These are phyloP conservation scores for Ceratina australensis DNA, from an alignment of 1,140 invertebrate genomes.

Conservation along the genomic window DNA sequence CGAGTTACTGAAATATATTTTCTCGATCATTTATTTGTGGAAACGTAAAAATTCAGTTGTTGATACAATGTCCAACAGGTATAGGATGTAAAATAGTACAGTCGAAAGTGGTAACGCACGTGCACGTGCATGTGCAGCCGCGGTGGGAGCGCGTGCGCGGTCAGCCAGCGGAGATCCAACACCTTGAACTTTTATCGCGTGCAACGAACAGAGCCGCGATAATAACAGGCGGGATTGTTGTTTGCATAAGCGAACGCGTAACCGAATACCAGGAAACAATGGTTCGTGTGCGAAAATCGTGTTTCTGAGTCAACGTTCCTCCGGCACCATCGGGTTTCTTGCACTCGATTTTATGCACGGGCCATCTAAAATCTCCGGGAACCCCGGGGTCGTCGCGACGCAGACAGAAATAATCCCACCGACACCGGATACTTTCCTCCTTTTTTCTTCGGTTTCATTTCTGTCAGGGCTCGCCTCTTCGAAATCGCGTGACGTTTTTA, in stretches of 20 bases:
- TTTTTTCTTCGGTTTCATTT: not conserved
- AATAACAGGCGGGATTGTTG: conserved; percentile 44
- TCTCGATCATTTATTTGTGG: too few relatives aligned
- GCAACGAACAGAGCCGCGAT: conserved; percentile 40
- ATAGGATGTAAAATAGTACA: not conserved
- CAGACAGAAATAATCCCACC: conserved; percentile 32
- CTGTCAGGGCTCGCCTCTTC: not conserved
- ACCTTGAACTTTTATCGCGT: conserved; percentile 57
- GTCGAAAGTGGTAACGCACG: too few relatives aligned
- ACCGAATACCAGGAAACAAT: conserved; percentile 50
- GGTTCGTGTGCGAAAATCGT: conserved; percentile 42
- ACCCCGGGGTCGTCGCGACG: too few relatives aligned
- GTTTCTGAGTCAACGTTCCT: conserved; percentile 46
- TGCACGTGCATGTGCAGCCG: too few relatives aligned
- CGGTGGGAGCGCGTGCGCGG: not conserved
- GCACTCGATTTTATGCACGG: conserved; percentile 30
- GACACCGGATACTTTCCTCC: conserved; percentile 30
- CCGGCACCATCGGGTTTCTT: conserved; percentile 26
- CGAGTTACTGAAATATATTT: too few relatives aligned
- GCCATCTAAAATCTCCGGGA: not conserved
- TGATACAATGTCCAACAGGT: not conserved
- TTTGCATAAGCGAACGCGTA: conserved; percentile 53
- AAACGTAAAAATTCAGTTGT: not conserved
- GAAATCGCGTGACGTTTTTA: not conserved
- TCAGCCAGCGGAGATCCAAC: conserved; percentile 15